A percentile compares a stretch with the other conserved stretches of the same genome.
phyloP scores from a whole-genome alignment of 1,140 invertebrate genomes.

The Eumaeus atala region DNA sequence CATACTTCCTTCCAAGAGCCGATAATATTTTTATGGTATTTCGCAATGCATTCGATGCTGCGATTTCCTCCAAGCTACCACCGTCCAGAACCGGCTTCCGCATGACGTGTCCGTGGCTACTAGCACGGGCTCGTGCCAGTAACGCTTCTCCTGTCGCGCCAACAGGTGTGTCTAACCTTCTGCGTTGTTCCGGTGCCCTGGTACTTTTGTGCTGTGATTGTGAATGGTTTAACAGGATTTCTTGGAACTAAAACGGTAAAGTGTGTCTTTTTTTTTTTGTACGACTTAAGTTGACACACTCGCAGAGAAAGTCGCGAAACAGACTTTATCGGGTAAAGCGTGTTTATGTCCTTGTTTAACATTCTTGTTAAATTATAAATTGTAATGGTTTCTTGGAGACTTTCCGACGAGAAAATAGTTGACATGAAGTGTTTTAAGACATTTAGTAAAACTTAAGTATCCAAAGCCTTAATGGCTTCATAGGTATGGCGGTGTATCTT shows the following conservation, averaged over 20 bases:
- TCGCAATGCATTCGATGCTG: background rate
- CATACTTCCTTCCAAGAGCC: too few relatives aligned
- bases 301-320: constrained; percentile 21
- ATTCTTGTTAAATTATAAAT: too few relatives aligned
- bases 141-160: constrained; percentile 53
- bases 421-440: too few relatives aligned
- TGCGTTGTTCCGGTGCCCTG: constrained; percentile 35
- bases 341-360: too few relatives aligned
- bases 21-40: too few relatives aligned
- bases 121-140: constrained; percentile 50
- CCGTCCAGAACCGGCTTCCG: constrained; percentile 63
- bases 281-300: background rate
- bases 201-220: constrained; percentile 27
- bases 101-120: constrained; percentile 47
- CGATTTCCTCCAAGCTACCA: constrained; percentile 48
- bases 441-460: too few relatives aligned
- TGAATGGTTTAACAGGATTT: constrained; percentile 1
- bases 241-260: background rate
- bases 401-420: too few relatives aligned
- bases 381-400: too few relatives aligned
- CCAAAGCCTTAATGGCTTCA: too few relatives aligned
- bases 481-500: too few relatives aligned
- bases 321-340: constrained; percentile 17
- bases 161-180: constrained; percentile 53
- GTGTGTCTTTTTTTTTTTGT: background rate